These are phyloP conservation scores for Oreochromis grahami DNA, from an alignment of 2,797 vertebrate species.

Conservation along the genomic window DNA sequence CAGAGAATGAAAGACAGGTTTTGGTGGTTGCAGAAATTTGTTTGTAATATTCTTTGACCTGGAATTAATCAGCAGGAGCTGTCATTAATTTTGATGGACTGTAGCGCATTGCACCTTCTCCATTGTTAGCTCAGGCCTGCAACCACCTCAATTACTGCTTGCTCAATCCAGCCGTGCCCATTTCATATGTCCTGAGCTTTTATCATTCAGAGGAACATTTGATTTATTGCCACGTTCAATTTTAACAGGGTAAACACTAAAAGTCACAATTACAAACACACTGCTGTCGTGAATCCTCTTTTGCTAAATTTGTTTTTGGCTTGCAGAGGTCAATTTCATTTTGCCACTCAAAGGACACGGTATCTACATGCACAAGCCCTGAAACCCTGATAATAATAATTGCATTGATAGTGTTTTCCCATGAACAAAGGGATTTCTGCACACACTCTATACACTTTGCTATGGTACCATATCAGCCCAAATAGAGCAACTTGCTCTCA, in stretches of 20 bases:
- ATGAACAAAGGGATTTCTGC: constrained; percentile 1
- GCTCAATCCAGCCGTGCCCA: constrained; percentile 20
- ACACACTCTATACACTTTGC: neutral
- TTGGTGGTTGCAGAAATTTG: neutral
- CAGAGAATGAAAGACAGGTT: neutral
- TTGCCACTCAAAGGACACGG: constrained; percentile 12
- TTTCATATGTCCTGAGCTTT: constrained; percentile 13
- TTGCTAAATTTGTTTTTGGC: constrained; percentile 24
- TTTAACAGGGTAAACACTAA: constrained; percentile 55
- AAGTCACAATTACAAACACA: constrained; percentile 44
- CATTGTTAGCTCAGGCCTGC: constrained; percentile 17
- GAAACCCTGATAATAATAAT: neutral
- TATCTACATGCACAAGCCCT: neutral
- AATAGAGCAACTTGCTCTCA: accelerated
- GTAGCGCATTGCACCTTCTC: neutral
- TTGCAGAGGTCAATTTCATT: constrained; percentile 20
- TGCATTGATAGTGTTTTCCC: neutral
- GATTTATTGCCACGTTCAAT: constrained; percentile 31
- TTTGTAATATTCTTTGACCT: constrained; percentile 30
- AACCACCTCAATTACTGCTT: constrained; percentile 31
- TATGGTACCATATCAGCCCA: neutral
- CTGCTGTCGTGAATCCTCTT: neutral
- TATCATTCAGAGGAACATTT: constrained; percentile 42
- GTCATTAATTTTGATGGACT: constrained; percentile 31
- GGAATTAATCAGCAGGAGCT: constrained; percentile 30